These are phyloP conservation scores for Lichenostomus cassidix DNA, from an alignment of 2,113 vertebrate genomes.

Conservation along the genomic window DNA sequence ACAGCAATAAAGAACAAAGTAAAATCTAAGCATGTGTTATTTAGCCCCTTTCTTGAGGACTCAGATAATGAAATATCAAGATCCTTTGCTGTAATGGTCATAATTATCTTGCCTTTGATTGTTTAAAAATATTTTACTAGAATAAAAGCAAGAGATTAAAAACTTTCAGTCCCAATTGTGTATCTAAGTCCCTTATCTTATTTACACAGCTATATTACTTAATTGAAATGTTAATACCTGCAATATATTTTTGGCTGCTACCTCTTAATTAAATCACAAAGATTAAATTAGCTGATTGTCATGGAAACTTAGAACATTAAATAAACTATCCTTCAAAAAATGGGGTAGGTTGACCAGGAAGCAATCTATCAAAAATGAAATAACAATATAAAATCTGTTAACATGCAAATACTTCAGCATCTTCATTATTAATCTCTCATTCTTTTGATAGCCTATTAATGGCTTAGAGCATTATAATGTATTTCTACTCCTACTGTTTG, in stretches of 20 bases:
- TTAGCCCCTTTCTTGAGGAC: background rate
- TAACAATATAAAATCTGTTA: background rate
- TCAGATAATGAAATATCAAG: background rate
- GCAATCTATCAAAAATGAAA: background rate
- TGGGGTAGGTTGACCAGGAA: background rate
- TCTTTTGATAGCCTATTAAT: background rate
- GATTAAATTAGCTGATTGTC: slow-evolving; percentile 2
- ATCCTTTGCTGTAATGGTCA: background rate
- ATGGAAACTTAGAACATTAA: background rate
- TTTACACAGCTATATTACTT: background rate
- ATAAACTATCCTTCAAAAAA: background rate
- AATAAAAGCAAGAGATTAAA: background rate
- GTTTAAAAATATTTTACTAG: background rate
- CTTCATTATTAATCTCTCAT: background rate
- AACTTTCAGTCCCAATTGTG: background rate
- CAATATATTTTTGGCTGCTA: background rate
- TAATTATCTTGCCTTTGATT: background rate
- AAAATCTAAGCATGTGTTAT: background rate
- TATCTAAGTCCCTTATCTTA: background rate
- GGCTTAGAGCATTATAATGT: background rate
- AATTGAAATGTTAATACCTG: background rate
- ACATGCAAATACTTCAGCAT: background rate
- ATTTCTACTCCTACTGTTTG: background rate
- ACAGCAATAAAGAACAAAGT: background rate
- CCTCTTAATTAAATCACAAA: slow-evolving; percentile 18